A percentile compares a stretch with the other conserved stretches of the same genome.
Conservation (phyloP, 2,797 vertebrate species). For the Dryobates pubescens region DNA sequence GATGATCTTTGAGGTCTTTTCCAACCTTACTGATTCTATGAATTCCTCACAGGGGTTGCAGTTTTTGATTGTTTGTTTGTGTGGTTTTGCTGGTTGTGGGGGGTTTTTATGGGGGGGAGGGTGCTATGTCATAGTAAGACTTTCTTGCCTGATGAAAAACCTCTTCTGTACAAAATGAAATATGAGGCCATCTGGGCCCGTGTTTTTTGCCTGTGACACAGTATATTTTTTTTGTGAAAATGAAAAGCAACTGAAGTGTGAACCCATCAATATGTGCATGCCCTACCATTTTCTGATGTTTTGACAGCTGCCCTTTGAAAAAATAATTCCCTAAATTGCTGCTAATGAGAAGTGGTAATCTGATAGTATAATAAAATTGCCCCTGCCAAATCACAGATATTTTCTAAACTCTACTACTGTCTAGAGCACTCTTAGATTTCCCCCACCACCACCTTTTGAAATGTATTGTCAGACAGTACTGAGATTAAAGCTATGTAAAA, state of each 20-base stretch:
- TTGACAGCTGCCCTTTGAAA: conserved; percentile 57
- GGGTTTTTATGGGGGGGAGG: too few species aligned
- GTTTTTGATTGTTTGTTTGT: neutral
- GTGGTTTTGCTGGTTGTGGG: too few species aligned
- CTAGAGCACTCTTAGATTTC: neutral
- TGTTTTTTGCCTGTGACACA: conserved; percentile 2
- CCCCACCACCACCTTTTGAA: neutral
- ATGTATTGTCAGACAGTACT: neutral
- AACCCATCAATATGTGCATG: conserved; percentile 57
- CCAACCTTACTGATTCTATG: too few species aligned
- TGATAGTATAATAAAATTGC: neutral
- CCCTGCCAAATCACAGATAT: neutral
- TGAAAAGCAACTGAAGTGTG: neutral
- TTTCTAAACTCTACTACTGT: neutral
- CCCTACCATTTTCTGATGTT: conserved; percentile 38
- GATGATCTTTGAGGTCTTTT: too few species aligned
- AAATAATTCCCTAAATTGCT: conserved; percentile 10
- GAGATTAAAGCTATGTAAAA: conserved; percentile 7
- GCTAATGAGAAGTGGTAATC: conserved; percentile 31
- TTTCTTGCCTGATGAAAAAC: neutral
- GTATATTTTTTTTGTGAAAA: conserved; percentile 7
- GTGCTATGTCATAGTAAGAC: neutral
- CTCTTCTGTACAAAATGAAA: neutral
- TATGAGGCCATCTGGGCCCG: conserved; percentile 39
- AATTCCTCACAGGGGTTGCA: neutral